These are phyloP conservation scores for Carettochelys insculpta DNA, from an alignment of 2,113 vertebrate genomes.

Conservation along the genomic window DNA sequence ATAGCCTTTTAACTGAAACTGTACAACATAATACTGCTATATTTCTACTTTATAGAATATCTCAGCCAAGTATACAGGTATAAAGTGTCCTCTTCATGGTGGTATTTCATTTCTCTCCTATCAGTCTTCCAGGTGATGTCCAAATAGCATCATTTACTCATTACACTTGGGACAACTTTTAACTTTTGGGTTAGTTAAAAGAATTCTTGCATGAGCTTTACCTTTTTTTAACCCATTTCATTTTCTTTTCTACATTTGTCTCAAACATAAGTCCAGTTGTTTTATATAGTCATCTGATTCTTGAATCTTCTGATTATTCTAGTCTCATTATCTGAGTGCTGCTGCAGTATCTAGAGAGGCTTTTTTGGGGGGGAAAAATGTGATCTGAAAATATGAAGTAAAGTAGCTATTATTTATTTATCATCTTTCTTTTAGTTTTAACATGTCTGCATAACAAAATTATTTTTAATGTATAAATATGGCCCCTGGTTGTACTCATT, in stretches of 20 bases:
- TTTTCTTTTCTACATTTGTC: not conserved
- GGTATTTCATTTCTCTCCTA: not conserved
- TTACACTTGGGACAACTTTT: not conserved
- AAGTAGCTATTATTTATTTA: not conserved
- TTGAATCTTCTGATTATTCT: not conserved
- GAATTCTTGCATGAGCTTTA: not conserved
- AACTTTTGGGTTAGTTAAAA: not conserved
- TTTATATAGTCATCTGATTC: not conserved
- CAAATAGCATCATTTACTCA: not conserved
- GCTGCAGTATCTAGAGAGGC: not conserved
- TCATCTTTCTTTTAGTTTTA: not conserved
- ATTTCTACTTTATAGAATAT: not conserved
- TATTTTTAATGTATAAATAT: not conserved
- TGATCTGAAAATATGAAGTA: not conserved
- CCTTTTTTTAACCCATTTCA: not conserved
- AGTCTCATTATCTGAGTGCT: not conserved
- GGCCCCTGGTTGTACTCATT: not conserved
- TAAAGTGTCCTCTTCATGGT: accelerated
- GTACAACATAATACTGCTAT: not conserved
- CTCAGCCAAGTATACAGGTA: not conserved
- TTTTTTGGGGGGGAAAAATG: not conserved
- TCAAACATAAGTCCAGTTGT: not conserved
- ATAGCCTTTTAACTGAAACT: not conserved
- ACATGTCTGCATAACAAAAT: not conserved
- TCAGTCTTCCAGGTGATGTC: not conserved